Conservation (phyloP, 1,140 invertebrate genomes). For the Psilanteris sp. region DNA sequence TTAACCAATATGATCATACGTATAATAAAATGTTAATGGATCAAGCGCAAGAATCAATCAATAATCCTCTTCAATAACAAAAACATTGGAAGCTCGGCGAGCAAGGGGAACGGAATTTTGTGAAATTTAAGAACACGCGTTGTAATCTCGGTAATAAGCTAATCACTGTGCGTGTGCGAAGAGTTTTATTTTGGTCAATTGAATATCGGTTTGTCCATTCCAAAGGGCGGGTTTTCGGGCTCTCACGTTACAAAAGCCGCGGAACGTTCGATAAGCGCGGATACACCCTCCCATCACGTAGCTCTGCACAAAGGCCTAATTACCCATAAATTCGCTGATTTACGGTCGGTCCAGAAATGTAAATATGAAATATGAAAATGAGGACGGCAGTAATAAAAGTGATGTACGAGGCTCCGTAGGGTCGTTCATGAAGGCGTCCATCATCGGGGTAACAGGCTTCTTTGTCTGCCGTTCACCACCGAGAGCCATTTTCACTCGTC, state of each 20-base stretch:
- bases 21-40: too few relatives aligned
- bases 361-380: conserved; percentile 91
- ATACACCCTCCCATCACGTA: conserved; percentile 63
- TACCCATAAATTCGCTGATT: conserved; percentile 85
- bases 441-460: conserved; percentile 84
- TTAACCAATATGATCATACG: too few relatives aligned
- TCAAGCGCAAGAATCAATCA: too few relatives aligned
- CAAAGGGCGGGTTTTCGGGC: conserved; percentile 30
- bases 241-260: conserved; percentile 61
- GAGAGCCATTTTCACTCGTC: conserved; percentile 70
- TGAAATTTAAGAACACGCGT: too few relatives aligned
- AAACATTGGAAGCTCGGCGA: too few relatives aligned
- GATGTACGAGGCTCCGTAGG: conserved; percentile 87
- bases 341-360: conserved; percentile 83
- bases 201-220: conserved; percentile 21
- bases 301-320: conserved; percentile 82
- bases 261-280: conserved; percentile 70
- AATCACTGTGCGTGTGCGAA: background rate
- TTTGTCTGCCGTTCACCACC: conserved; percentile 79
- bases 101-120: too few relatives aligned
- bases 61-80: too few relatives aligned
- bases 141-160: too few relatives aligned
- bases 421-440: conserved; percentile 88
- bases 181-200: conserved; percentile 1
- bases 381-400: conserved; percentile 89